Evolutionary conservation across 1,140 invertebrate genomes (phyloP), one percentile per base, ranked within the genome.

Genomic region (Cotesia glomerata): DNA sequence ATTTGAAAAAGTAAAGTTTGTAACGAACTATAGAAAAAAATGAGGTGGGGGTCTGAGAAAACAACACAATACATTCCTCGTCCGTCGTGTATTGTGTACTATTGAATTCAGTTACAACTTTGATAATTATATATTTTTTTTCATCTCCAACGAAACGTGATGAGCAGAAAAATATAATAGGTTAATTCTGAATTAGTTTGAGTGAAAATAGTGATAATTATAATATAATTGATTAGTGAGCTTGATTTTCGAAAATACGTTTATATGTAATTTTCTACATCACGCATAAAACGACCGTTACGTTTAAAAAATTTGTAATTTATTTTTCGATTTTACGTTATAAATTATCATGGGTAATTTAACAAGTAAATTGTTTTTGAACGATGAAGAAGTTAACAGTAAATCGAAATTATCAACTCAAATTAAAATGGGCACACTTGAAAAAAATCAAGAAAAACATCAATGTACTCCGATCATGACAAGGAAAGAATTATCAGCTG

Each of bases 381-480:
- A 61, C 18, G 11, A 69, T 62, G 36, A 18, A 9, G 68, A 69
- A 5, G 54, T 26, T 26, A 26, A 69, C 5, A 34, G 18, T 2
- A 61, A 61, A 54, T 54, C 45, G 18, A 71, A 56, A 56, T n/a
- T 56, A 34, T 7, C 36, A 8, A 34, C 1, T 18, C 8, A 16
- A 34, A 18, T 64, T 32, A 64, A 14, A 56, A 58, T 68, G 63
- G 63, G 54, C 11, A 5, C 11, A 52, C 36, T 71, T 34, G 49
- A 51, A 39, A 62, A 51, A 45, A 65, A 70, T 18, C 51, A 26
- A 51, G 62, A 54, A 35, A 32, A 69, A 9, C 39, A 59, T 13
- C 58, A 26, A 69, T 67, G 64, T 11, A 72, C 71, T 18, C 71
- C 71, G 49, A 36, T 67, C n/a, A 66, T 59, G 36, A 62, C 71